A percentile compares a stretch with the other conserved stretches of the same genome.
Conservation (phyloP, 2,113 vertebrate genomes). For the Neoarius graeffei region DNA sequence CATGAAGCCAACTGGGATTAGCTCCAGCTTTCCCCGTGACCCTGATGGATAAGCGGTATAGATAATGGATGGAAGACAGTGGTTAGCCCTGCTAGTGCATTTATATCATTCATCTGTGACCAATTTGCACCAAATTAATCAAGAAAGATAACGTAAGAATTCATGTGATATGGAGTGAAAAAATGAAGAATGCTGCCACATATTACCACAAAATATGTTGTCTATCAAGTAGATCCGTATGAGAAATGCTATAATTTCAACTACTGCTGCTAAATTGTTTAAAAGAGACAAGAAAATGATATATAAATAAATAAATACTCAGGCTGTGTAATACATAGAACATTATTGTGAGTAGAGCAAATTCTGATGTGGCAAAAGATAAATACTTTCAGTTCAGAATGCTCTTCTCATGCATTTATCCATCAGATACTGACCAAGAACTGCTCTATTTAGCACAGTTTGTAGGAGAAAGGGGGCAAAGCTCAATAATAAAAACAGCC, state of each 20-base stretch:
- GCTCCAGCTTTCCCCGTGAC: too few relatives aligned
- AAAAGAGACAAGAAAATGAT: not conserved
- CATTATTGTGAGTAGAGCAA: not conserved
- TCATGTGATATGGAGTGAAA: constrained; percentile 19
- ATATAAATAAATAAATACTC: not conserved
- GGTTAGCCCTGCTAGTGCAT: not conserved
- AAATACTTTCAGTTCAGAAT: constrained; percentile 20
- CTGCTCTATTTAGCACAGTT: constrained; percentile 66
- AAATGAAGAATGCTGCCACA: constrained; percentile 17
- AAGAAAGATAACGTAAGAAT: constrained; percentile 33
- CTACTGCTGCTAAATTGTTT: not conserved
- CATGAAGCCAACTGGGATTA: too few relatives aligned
- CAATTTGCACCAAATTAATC: constrained; percentile 46
- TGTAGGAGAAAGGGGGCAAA: constrained; percentile 63
- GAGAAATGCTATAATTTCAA: not conserved
- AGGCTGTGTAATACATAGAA: not conserved
- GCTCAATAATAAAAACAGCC: constrained; percentile 48
- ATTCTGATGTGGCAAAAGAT: constrained; percentile 22
- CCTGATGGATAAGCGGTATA: too few relatives aligned
- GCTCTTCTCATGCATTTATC: constrained; percentile 63
- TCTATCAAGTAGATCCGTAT: not conserved
- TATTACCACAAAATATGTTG: constrained; percentile 23
- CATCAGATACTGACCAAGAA: constrained; percentile 68
- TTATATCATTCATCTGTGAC: not conserved
- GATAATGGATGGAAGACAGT: not conserved